These are phyloP conservation scores for Cyprinella venusta DNA, from an alignment of 2,797 vertebrate genomes.

Conservation along the genomic window DNA sequence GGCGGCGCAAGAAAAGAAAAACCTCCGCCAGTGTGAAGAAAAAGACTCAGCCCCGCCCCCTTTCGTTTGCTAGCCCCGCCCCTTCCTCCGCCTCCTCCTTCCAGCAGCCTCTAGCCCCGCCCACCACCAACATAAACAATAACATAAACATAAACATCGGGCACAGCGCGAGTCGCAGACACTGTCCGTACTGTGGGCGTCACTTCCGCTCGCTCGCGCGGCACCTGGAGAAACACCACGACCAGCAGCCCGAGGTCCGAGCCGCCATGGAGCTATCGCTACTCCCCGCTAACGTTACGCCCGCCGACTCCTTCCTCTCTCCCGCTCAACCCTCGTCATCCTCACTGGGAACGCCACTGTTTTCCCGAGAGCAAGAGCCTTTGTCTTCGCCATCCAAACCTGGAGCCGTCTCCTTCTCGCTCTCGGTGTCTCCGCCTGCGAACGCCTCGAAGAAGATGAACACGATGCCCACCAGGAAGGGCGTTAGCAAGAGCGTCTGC, in stretches of 20 bases:
- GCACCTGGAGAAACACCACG: conserved; percentile 82
- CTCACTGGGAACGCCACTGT: conserved; percentile 66
- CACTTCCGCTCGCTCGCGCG: conserved; percentile 81
- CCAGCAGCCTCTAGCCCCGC: conserved; percentile 63
- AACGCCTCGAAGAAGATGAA: conserved; percentile 35
- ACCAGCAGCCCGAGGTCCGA: conserved; percentile 79
- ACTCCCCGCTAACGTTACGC: conserved; percentile 62
- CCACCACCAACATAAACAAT: conserved; percentile 82
- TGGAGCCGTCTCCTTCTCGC: conserved; percentile 75
- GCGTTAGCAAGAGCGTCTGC: conserved; percentile 31
- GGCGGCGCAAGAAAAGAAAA: conserved; percentile 80
- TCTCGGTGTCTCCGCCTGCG: conserved; percentile 71
- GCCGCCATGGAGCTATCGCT: conserved; percentile 80
- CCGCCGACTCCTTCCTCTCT: conserved; percentile 56
- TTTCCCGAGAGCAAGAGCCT: conserved; percentile 70
- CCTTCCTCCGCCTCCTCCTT: conserved; percentile 68
- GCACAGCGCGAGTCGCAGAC: conserved; percentile 66
- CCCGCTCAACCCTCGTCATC: conserved; percentile 56
- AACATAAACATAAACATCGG: conserved; percentile 83
- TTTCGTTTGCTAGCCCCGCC: conserved; percentile 68
- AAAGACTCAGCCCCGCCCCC: conserved; percentile 63
- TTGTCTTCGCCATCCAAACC: conserved; percentile 65
- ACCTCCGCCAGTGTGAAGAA: conserved; percentile 70
- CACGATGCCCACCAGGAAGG: conserved; percentile 54
- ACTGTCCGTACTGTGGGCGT: conserved; percentile 80